Evolutionary conservation across 2,797 vertebrate genomes (phyloP), one percentile per base, ranked within the genome.

Genomic region (Sparus aurata): DNA sequence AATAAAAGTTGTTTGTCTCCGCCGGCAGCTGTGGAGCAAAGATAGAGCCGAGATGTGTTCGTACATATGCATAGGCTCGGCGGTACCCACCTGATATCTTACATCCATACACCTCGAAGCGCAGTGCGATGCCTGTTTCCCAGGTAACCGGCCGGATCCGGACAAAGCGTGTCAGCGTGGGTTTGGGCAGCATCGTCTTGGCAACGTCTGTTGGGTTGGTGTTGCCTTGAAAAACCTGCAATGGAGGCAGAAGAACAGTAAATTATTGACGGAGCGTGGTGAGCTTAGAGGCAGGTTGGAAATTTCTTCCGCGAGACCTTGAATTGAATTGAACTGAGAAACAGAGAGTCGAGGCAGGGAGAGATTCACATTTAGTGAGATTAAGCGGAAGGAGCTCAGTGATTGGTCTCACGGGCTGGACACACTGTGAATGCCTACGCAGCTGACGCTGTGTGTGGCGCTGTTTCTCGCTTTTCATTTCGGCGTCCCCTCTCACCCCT

Each of bases 61-160:
- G 45, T 66, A 38, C 25, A 27, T 38, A 41, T 55, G 54, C 63
- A 23, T 66, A 34, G 34, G 34, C 52, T 30, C 50, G 12, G 65
- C 54, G 52, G 70, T 54, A 92, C 96, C 86, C 86, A 99, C 98
- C 98, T 95, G 98, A 97, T 92, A 99, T 97, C 92, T 97, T 99
- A 89, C 98, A 99, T 83, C 98, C 98, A n/a, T 98, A 99, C 59
- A 99, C 95, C 93, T 99, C 98, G 77, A 99, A 98, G 83, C 98
- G 97, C 92, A 99, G 89, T 0, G 98, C 99, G 62, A 99, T 98
- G 78, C 98, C 98, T 5, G 94, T 97, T 92, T 99, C 97, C 98
- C 98, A 99, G 87, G 91, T 93, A 83, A 95, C 62, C 0, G 98
- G 98, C 82, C 96, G 96, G 84, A 99, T 95, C 72, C 97, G 95